A percentile compares a stretch with the other conserved stretches of the same genome.
Conservation (phyloP, 2,888 invertebrate species). For the Gymnocheta viridis region DNA sequence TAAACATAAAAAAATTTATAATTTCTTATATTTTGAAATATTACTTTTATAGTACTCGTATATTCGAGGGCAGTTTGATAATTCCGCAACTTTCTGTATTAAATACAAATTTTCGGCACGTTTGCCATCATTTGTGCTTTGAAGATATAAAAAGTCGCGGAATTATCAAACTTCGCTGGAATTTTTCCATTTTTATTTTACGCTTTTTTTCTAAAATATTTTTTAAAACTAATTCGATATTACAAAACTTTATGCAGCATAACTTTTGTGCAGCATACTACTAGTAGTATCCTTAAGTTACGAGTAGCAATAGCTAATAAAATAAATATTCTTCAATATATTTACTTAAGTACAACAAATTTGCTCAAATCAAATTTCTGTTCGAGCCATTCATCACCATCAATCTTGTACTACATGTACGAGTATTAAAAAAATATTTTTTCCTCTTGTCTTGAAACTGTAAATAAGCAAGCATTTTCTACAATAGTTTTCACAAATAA, state of each 20-base stretch:
- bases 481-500: constrained; percentile 9
- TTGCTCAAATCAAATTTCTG: constrained; percentile 5
- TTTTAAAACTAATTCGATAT: not conserved
- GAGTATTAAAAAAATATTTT: not conserved
- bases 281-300: not conserved
- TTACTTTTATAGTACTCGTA: no score
- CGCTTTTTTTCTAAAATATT: not conserved
- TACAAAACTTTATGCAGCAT: not conserved
- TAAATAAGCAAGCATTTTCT: not conserved
- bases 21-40: no score
- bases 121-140: no score
- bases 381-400: constrained; percentile 19
- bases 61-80: no score
- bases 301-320: not conserved
- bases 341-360: constrained; percentile 1
- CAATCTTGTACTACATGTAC: not conserved
- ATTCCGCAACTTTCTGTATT: no score
- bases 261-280: not conserved
- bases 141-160: no score
- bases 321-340: not conserved
- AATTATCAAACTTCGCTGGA: no score
- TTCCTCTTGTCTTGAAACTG: not conserved
- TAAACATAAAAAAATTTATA: no score
- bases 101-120: no score
- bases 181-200: no score